Conservation (phyloP, 1,140 invertebrate genomes). For the Drosophila pallidifrons region DNA sequence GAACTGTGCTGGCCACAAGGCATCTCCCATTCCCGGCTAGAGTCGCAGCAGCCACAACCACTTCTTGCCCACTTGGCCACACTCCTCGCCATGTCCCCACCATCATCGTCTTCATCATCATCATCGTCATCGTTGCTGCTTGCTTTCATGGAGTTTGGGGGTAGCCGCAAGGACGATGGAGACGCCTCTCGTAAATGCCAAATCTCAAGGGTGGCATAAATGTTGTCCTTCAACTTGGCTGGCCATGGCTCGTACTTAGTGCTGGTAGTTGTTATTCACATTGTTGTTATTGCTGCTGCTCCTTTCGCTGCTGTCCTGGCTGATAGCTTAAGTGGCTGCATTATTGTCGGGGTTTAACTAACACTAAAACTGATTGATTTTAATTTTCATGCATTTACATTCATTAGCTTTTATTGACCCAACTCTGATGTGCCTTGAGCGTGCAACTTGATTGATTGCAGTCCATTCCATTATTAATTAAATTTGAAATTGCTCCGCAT, state of each 20-base stretch:
- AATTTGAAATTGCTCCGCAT: slow-evolving; percentile 12
- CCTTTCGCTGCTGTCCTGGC: slow-evolving; percentile 27
- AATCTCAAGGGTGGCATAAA: slow-evolving; percentile 82
- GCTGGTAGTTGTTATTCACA: slow-evolving; percentile 22
- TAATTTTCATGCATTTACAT: slow-evolving; percentile 77
- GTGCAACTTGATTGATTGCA: slow-evolving; percentile 32
- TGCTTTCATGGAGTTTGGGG: slow-evolving; percentile 17
- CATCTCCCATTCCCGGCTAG: not conserved
- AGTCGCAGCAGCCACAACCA: not conserved
- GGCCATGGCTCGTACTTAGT: slow-evolving; percentile 7
- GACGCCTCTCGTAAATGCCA: slow-evolving; percentile 64
- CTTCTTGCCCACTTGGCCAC: slow-evolving; percentile 16
- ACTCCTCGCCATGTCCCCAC: not conserved
- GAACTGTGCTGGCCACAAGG: slow-evolving; percentile 64
- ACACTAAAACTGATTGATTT: slow-evolving; percentile 84
- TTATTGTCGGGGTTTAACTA: slow-evolving; percentile 77
- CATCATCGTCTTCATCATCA: slow-evolving; percentile 12
- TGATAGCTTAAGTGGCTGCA: slow-evolving; percentile 78
- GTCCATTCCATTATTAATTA: slow-evolving; percentile 35
- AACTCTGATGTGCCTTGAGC: slow-evolving; percentile 4
- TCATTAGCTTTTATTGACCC: slow-evolving; percentile 59
- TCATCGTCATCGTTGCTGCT: slow-evolving; percentile 25
- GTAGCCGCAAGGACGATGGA: slow-evolving; percentile 66
- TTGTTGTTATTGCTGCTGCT: slow-evolving; percentile 15
- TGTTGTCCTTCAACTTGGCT: slow-evolving; percentile 70